These are phyloP conservation scores for Mohoua ochrocephala DNA, from an alignment of 2,113 vertebrate species.

Conservation along the genomic window DNA sequence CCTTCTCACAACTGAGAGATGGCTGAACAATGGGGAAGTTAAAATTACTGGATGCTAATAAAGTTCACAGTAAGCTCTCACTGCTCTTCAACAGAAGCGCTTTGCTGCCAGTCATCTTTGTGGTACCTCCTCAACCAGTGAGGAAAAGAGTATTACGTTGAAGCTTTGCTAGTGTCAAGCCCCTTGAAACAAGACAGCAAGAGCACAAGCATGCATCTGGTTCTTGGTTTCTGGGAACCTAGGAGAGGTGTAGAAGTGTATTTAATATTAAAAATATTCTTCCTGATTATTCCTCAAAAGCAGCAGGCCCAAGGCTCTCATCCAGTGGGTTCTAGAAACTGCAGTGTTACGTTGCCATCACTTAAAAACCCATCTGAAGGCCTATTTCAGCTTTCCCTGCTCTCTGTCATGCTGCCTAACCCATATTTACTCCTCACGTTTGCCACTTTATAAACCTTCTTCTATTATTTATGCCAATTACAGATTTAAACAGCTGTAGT, in stretches of 20 bases:
- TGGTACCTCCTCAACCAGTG: not conserved
- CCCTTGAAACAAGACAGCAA: not conserved
- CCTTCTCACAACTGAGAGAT: not conserved
- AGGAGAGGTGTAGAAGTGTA: not conserved
- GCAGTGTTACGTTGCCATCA: not conserved
- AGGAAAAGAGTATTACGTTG: not conserved
- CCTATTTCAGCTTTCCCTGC: not conserved
- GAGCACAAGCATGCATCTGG: not conserved
- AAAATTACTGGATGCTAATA: not conserved
- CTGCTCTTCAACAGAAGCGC: not conserved
- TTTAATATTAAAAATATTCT: not conserved
- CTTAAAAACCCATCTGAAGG: not conserved
- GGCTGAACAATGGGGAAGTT: not conserved
- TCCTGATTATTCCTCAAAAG: not conserved
- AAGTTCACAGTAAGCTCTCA: not conserved
- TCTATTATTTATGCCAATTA: not conserved
- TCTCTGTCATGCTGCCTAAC: not conserved
- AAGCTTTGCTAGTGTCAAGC: not conserved
- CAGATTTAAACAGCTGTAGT: not conserved
- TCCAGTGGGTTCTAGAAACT: not conserved
- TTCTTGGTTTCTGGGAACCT: not conserved
- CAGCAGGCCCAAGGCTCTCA: not conserved
- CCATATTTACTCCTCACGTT: not conserved
- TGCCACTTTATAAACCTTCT: not conserved
- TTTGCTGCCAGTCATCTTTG: not conserved